These are phyloP conservation scores for Psilopogon haemacephalus DNA, from an alignment of 2,113 vertebrate genomes.

Conservation along the genomic window DNA sequence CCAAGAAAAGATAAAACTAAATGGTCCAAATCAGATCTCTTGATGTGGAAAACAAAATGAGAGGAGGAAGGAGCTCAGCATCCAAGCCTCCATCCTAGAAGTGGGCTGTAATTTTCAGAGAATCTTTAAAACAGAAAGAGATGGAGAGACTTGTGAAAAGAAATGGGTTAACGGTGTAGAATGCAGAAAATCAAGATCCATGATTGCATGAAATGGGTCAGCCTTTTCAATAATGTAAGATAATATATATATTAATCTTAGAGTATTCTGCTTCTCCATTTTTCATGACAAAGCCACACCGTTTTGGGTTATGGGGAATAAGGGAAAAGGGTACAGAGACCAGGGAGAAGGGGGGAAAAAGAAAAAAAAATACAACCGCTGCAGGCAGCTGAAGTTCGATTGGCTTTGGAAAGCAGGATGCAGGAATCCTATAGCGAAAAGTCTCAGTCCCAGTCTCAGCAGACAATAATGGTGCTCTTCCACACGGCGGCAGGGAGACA, in stretches of 20 bases:
- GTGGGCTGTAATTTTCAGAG: background rate
- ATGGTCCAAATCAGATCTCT: background rate
- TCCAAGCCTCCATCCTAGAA: background rate
- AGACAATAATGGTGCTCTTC: too few species aligned
- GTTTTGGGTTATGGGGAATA: too few species aligned
- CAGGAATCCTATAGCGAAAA: too few species aligned
- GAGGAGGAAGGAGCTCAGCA: background rate
- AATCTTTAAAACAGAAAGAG: background rate
- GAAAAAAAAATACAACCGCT: too few species aligned
- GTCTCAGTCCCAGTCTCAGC: too few species aligned
- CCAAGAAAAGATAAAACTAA: background rate
- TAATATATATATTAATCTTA: background rate
- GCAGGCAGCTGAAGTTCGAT: too few species aligned
- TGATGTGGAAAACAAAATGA: background rate
- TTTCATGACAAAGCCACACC: background rate
- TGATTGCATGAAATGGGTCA: background rate
- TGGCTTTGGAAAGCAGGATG: too few species aligned
- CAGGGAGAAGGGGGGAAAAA: too few species aligned
- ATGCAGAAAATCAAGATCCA: background rate
- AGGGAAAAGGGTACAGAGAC: too few species aligned
- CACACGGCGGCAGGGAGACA: too few species aligned
- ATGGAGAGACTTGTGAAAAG: background rate
- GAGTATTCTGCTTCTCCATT: background rate
- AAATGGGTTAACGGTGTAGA: background rate
- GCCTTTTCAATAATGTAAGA: background rate